These are phyloP conservation scores for Grallaria varia DNA, from an alignment of 2,113 vertebrate genomes.

Conservation along the genomic window DNA sequence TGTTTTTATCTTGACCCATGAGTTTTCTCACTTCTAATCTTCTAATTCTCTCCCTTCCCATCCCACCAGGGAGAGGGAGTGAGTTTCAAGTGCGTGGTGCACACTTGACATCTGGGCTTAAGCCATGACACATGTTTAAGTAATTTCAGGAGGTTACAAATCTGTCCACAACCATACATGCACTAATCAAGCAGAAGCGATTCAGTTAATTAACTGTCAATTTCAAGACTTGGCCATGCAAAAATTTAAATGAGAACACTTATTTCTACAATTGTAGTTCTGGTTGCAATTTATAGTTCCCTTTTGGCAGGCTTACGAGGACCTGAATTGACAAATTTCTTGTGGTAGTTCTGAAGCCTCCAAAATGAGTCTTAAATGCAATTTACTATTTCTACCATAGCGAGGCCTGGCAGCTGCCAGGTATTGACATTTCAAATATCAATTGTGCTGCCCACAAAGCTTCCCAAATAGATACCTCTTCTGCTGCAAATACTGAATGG, in stretches of 20 bases:
- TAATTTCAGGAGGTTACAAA: not conserved
- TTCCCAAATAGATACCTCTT: not conserved
- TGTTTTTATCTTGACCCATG: not conserved
- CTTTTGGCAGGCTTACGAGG: not conserved
- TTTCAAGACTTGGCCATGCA: not conserved
- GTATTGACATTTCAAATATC: not conserved
- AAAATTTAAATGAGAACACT: fast-evolving
- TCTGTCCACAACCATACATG: not conserved
- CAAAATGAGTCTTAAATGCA: not conserved
- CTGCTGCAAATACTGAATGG: not conserved
- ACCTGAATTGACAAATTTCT: not conserved
- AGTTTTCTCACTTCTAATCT: not conserved
- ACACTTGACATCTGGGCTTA: not conserved
- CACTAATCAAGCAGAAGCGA: not conserved
- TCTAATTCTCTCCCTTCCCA: not conserved
- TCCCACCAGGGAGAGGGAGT: fast-evolving
- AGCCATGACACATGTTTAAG: not conserved
- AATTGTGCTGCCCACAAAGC: not conserved
- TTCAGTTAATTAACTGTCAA: not conserved
- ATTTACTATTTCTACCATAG: not conserved
- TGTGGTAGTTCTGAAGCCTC: not conserved
- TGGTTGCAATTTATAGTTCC: not conserved
- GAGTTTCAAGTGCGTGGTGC: not conserved
- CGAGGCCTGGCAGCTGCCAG: not conserved
- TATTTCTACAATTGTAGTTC: not conserved